phyloP scores from a whole-genome alignment of 1,140 invertebrate species.

The Euwallacea similis region DNA sequence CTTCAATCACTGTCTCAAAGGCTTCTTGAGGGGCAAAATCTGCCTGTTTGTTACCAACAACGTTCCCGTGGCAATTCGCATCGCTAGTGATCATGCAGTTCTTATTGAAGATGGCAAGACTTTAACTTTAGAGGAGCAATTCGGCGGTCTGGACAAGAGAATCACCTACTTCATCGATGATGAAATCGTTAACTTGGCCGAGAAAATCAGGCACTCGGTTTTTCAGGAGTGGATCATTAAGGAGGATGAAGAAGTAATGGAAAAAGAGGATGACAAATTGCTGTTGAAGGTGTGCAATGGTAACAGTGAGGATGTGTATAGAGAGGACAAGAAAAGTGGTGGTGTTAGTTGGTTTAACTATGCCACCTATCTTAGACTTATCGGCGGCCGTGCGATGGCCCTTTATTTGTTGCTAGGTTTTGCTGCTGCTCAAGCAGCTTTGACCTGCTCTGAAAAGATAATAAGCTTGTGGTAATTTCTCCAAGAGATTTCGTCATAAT shows the following conservation, averaged over 20 bases:
- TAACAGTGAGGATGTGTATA: constrained; percentile 7
- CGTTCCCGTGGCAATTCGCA: constrained; percentile 71
- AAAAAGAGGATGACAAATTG: not conserved
- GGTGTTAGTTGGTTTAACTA: constrained; percentile 26
- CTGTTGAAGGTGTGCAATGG: not conserved
- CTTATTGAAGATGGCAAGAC: constrained; percentile 34
- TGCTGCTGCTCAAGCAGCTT: constrained; percentile 19
- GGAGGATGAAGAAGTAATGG: not conserved
- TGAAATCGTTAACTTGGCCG: not conserved
- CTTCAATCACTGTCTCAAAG: constrained; percentile 70
- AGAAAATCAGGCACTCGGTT: not conserved
- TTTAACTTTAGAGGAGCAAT: constrained; percentile 22
- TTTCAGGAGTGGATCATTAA: not conserved
- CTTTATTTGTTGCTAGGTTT: constrained; percentile 22
- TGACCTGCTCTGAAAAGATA: constrained; percentile 32
- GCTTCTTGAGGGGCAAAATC: constrained; percentile 70
- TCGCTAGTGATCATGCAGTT: constrained; percentile 9
- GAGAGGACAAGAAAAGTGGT: constrained; percentile 30
- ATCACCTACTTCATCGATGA: constrained; percentile 33
- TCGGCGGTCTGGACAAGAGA: constrained; percentile 23
- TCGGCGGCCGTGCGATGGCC: constrained; percentile 29
- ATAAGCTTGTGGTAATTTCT: constrained; percentile 29
- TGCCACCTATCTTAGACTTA: constrained; percentile 28
- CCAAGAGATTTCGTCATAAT: not conserved
- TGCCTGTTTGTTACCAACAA: constrained; percentile 86